Evolutionary conservation across 1,140 invertebrate genomes (phyloP).

Genomic region (Idris sp.): DNA sequence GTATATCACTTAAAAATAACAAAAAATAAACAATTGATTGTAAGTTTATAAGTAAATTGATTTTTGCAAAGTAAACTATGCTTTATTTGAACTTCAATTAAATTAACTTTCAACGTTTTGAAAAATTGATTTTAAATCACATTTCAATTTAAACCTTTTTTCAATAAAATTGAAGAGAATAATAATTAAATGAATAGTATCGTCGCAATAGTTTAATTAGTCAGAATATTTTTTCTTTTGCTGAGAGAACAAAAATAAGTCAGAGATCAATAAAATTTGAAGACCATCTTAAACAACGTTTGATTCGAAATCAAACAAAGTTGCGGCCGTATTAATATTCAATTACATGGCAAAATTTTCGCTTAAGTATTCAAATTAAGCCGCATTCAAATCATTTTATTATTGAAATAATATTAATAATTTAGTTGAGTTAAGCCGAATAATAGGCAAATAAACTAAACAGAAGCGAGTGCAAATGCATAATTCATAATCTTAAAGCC

Average conservation of each 20-base stretch:
- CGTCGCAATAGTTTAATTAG: too few relatives aligned
- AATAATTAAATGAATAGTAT: too few relatives aligned
- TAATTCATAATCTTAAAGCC: constrained; percentile 44
- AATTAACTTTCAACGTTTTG: too few relatives aligned
- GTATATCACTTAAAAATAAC: background rate
- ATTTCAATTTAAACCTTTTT: too few relatives aligned
- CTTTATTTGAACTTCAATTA: too few relatives aligned
- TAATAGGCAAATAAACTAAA: constrained; percentile 46
- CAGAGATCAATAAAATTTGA: constrained; percentile 13
- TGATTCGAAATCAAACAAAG: constrained; percentile 17
- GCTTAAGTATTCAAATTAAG: constrained; percentile 12
- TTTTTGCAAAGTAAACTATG: too few relatives aligned
- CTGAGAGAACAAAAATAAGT: constrained; percentile 23
- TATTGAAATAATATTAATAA: constrained; percentile 47
- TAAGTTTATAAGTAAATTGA: too few relatives aligned
- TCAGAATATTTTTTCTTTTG: too few relatives aligned
- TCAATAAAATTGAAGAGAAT: too few relatives aligned
- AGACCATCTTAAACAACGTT: constrained; percentile 4
- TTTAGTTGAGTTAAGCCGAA: constrained; percentile 27
- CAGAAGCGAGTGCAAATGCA: constrained; percentile 18
- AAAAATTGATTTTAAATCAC: too few relatives aligned
- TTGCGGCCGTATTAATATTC: constrained; percentile 22
- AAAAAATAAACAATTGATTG: background rate
- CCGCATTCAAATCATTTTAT: constrained; percentile 29
- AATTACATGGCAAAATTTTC: constrained; percentile 30